A percentile compares a stretch with the other conserved stretches of the same genome.
phyloP scores from a whole-genome alignment of 2,113 vertebrate species.

The Peromyscus leucopus region DNA sequence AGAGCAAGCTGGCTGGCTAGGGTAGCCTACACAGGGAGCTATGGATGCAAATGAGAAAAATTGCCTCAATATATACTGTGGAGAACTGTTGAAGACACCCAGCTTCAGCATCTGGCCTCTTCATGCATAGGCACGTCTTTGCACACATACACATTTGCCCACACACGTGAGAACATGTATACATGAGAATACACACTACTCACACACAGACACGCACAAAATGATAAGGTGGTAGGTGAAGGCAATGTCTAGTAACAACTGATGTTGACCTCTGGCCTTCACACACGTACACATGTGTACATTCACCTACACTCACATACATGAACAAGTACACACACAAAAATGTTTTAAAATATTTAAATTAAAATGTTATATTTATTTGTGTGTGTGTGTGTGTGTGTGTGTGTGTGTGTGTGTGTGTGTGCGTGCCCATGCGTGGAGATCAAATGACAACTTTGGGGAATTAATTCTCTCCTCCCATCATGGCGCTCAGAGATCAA shows the following conservation, averaged over 20 bases:
- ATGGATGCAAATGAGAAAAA: not conserved
- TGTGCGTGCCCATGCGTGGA: not conserved
- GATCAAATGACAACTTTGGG: not conserved
- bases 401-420: not conserved
- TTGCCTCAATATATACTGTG: not conserved
- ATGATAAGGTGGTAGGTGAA: not conserved
- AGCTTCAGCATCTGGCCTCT: not conserved
- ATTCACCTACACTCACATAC: not conserved
- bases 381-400: not conserved
- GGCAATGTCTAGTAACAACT: not conserved
- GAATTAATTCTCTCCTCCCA: not conserved
- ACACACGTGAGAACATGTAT: not conserved
- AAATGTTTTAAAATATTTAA: not conserved
- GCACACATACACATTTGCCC: not conserved
- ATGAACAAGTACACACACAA: not conserved
- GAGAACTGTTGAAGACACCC: not conserved
- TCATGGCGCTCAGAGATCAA: not conserved
- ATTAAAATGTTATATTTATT: not conserved
- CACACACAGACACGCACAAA: not conserved
- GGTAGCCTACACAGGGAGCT: not conserved
- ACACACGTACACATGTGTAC: not conserved
- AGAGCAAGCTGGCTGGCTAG: not conserved
- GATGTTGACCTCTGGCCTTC: not conserved
- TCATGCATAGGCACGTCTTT: not conserved
- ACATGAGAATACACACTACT: not conserved